A percentile compares a stretch with the other conserved stretches of the same genome.
Evolutionary conservation across 2,113 vertebrate species (phyloP).

Genomic region (Camelus bactrianus): DNA sequence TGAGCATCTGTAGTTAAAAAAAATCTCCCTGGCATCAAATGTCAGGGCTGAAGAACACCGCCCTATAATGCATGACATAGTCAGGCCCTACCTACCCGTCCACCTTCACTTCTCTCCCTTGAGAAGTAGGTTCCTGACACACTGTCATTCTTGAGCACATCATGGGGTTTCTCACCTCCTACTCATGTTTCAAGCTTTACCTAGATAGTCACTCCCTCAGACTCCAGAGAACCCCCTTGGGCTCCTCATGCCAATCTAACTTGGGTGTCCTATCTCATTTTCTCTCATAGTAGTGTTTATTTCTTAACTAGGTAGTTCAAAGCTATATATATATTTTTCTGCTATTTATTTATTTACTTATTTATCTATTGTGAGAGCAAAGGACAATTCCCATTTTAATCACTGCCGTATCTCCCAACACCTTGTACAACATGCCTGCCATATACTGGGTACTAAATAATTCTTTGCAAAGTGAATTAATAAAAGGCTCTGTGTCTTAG

Average conservation of each 20-base stretch:
- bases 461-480: neutral
- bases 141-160: neutral
- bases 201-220: neutral
- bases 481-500: neutral
- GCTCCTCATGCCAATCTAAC: neutral
- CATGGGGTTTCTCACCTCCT: neutral
- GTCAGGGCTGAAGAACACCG: neutral
- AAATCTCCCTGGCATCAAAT: neutral
- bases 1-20: neutral
- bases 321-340: neutral
- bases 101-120: neutral
- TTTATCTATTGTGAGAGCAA: neutral
- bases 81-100: neutral
- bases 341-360: neutral
- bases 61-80: neutral
- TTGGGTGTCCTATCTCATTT: neutral
- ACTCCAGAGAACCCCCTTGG: neutral
- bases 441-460: neutral
- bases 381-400: neutral
- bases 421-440: neutral
- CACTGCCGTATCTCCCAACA: neutral
- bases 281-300: neutral
- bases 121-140: rapidly evolving
- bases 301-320: neutral
- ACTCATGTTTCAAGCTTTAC: neutral